Base-by-base conservation (phyloP, 1,140 invertebrate genomes). In the Pseudomyrmex flavicornis region DNA sequence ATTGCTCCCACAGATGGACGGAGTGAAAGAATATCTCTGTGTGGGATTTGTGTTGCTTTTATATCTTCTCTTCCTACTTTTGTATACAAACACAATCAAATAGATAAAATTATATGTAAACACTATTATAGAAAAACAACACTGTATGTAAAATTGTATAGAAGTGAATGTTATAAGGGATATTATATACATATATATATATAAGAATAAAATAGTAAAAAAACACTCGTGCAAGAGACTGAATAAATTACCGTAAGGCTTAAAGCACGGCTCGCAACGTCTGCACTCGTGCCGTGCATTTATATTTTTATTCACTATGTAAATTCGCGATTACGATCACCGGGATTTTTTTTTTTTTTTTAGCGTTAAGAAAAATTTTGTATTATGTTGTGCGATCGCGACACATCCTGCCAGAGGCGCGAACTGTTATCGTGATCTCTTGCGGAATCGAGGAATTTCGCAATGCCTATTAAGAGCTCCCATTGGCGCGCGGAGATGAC, bases 1-100 rank as follows among this genome's bases (percentile, higher is more conserved):
- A 98, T 92, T 99, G 99, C 94, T 97, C 97, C 83, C 98, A 99
- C 93, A 95, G 98, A 89, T 99, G 99, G 99, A 99, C 99, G 82
- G 99, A 99, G 95, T 99, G 95, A 96, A 90, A 70, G 26, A 46
- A 69, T 13, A 46, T 76, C 46, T 35, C 13, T 0, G 13, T 22
- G 35, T 69, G 35, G 35, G 35, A 35, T 35, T 35, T 7, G 35
- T 35, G 35, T 35, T 35, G 44, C 5, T 13, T 77, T 26, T 26
- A 26, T 26, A 3, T 26, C 15, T 20, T 46, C 13, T 17, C 20
- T 46, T 15, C 2, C 56, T n/a, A 1, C 68, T 20, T 44, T 15
- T 20, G 12, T 76, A 48, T 48, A 5, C 58, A 44, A 77, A 65
- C 50, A 65, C 50, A 35, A 2, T 54, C 35, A 10, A 46, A 22